Evolutionary conservation across 2,113 vertebrate genomes (phyloP), one percentile per base, ranked within the genome.

Genomic region (Cynoglossus semilaevis): DNA sequence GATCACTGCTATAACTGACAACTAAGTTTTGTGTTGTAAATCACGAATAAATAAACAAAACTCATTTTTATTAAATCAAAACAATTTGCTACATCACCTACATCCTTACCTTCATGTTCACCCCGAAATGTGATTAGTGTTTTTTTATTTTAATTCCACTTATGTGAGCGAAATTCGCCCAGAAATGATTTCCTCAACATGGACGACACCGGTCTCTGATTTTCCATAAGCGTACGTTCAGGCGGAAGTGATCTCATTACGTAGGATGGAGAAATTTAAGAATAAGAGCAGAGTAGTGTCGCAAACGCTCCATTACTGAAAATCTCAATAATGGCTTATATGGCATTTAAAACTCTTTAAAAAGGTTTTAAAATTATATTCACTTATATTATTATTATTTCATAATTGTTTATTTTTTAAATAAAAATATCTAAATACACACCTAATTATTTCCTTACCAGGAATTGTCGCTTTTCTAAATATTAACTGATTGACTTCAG

Each of bases 21-120:
- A 61, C 60, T 40, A 79, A 29, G 38, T 74, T 42, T 56, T 67
- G 35, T 44, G 44, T 35, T 49, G 48, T 1, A 46, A 51, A 46
- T 47, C 14, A 49, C 49, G 34, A 56, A 8, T 5, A 60, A 19
- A 53, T 63, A 22, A 75, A 16, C 11, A 64, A 46, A 13, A 0
- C 3, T 46, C 36, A 22, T 52, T 66, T 82, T 67, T 67, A 68
- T 66, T 65, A 17, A 41, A 40, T 72, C 4, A 29, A 34, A 34
- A 4, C 29, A 56, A 29, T 74, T 36, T 74, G 15, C 63, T 58
- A 63, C 41, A 15, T 58, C 58, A 52, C 29, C 64, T 73, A 68
- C 63, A 82, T 89, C 91, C 90, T 92, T 92, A 92, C 91, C 90
- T 92, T 88, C 91, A 92, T 92, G 62, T 54, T 83, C 80, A 82